Evolutionary conservation across 1,140 invertebrate genomes (phyloP).

Genomic region (honey bee (Apis mellifera)): Amel_HAv3.1 CM009946.2:3428501-3429000

Average conservation of each 20-base stretch:
- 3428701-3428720: constrained; percentile 45
- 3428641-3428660: constrained; percentile 20
- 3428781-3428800: background rate
- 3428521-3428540: constrained; percentile 58
- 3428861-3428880: constrained; percentile 52
- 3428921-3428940: background rate
- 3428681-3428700: constrained; percentile 60
- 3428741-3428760: background rate
- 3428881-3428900: background rate
- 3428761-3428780: background rate
- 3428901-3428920: constrained; percentile 14
- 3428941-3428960: too few species aligned
- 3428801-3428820: constrained; percentile 29
- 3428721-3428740: background rate
- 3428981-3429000: too few species aligned
- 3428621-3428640: constrained; percentile 12
- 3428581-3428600: constrained; percentile 56
- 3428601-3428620: background rate
- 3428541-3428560: constrained; percentile 62
- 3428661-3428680: constrained; percentile 61
- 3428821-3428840: constrained; percentile 58
- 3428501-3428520: background rate
- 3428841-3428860: constrained; percentile 54
- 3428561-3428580: constrained; percentile 56
- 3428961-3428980: too few species aligned